These are phyloP conservation scores for Batillaria attramentaria DNA, from an alignment of 1,140 invertebrate genomes.

Conservation along the genomic window DNA sequence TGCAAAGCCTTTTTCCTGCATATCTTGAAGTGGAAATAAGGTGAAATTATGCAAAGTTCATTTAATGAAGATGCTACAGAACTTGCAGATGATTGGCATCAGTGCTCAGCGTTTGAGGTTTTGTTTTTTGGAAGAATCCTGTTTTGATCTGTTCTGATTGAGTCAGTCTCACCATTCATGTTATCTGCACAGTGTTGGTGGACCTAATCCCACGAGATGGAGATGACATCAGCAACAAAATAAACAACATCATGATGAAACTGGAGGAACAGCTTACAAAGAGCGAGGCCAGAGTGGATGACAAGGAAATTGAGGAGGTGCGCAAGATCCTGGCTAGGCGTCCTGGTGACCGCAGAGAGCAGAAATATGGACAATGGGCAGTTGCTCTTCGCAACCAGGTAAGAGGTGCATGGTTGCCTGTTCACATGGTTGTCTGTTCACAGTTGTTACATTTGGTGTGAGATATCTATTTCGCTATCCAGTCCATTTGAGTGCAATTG, in stretches of 20 bases:
- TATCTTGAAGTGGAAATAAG: background rate
- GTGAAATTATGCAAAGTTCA: background rate
- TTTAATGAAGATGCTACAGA: background rate
- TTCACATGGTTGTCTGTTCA: no score
- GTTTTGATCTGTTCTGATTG: background rate
- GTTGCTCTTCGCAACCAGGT: slow-evolving; percentile 30
- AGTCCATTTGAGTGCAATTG: background rate
- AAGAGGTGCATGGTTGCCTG: background rate
- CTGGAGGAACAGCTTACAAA: background rate
- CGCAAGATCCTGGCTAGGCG: background rate
- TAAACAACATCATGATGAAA: slow-evolving; percentile 4
- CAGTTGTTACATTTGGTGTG: background rate
- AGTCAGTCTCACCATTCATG: background rate
- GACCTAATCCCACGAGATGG: background rate
- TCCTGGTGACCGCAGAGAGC: slow-evolving; percentile 26
- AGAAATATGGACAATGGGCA: slow-evolving; percentile 43
- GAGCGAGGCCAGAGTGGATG: background rate
- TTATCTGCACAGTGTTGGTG: background rate
- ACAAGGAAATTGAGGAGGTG: slow-evolving; percentile 7
- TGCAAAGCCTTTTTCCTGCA: background rate
- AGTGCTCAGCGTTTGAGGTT: background rate
- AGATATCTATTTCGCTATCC: background rate
- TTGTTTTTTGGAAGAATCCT: background rate
- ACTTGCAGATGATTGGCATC: background rate
- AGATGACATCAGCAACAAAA: slow-evolving; percentile 9